Base-by-base conservation (phyloP, 2,888 invertebrate genomes). In the Boloria euphrosyne region DNA sequence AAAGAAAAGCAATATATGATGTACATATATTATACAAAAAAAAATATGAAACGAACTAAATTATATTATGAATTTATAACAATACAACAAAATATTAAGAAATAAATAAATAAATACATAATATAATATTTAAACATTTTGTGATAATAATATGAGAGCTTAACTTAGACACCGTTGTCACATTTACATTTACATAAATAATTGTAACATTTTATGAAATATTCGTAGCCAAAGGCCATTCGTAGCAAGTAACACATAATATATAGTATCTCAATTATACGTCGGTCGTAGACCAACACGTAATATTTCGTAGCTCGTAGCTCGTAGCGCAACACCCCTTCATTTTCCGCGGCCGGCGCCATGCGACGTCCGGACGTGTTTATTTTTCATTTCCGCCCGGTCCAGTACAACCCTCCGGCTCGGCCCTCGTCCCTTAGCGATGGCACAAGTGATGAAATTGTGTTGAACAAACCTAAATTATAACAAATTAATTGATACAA, bases 351-450 rank as follows among this genome's bases (percentile, higher is more conserved):
- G 83, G 82, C 82, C 87, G 88, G 85, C 86, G 86, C 84, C 86
- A 80, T 73, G 83, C 82, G 80, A 83, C 83, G 85, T 79, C 82
- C 85, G 85, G 84, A 89, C 86, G 82, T 90, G 90, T 92, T 92
- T 92, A 92, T 92, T 91, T 92, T 92, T 92, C 90, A 92, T 92
- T 92, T 92, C 91, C 91, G 87, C 84, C 76, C 78, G 78, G 80
- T 78, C 84, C 81, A 79, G 80, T 80, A 83, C 77, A 77, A 77
- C 82, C 78, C 80, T 80, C 73, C 64, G 74, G 72, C 77, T 67
- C 72, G 66, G 63, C 58, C 64, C 66, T 63, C 70, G 67, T 62
- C 68, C 65, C 54, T 50, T 51, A n/a, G 31, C 31, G 63, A 51
- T 66, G 63, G 66, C 46, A 31, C 66, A 71, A 71, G 63, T 69